These are phyloP conservation scores for Lepidurus couesii DNA, from an alignment of 1,140 invertebrate genomes.

Conservation along the genomic window DNA sequence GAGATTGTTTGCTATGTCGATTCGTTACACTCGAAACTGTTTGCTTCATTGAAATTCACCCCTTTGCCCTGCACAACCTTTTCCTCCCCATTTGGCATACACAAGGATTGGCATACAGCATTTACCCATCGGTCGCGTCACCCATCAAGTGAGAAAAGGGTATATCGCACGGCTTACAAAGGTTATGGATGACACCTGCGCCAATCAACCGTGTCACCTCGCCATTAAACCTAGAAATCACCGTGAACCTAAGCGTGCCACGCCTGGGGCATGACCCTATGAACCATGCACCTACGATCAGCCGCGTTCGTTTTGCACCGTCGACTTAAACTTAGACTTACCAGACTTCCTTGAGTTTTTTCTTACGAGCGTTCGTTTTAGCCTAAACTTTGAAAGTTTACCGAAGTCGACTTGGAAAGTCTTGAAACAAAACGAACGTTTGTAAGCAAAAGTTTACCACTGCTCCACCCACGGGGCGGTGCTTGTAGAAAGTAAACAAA, in stretches of 20 bases:
- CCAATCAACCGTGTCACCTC: background rate
- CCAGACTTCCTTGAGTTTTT: too few species aligned
- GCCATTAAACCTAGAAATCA: constrained; percentile 3
- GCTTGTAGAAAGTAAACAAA: too few species aligned
- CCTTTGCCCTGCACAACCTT: background rate
- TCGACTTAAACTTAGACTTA: too few species aligned
- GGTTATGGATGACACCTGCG: constrained; percentile 2
- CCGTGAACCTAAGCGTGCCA: constrained; percentile 2
- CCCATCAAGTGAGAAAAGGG: background rate
- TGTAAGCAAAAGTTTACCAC: too few species aligned
- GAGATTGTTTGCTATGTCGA: constrained; percentile 22
- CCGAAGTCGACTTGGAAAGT: too few species aligned
- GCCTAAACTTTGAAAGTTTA: too few species aligned
- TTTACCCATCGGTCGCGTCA: background rate
- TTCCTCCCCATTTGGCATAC: constrained; percentile 11
- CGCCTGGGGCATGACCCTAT: background rate
- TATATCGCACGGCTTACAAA: background rate
- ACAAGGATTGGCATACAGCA: background rate
- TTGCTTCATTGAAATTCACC: background rate
- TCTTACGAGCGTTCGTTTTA: too few species aligned
- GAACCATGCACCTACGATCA: too few species aligned
- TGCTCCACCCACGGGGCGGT: too few species aligned
- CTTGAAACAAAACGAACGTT: too few species aligned
- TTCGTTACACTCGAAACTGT: constrained; percentile 3
- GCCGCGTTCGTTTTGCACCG: too few species aligned